Percentiles rank a stretch among this genome's conserved stretches.
Conservation (phyloP, 2,888 invertebrate species). For the Folsomia candida region DNA sequence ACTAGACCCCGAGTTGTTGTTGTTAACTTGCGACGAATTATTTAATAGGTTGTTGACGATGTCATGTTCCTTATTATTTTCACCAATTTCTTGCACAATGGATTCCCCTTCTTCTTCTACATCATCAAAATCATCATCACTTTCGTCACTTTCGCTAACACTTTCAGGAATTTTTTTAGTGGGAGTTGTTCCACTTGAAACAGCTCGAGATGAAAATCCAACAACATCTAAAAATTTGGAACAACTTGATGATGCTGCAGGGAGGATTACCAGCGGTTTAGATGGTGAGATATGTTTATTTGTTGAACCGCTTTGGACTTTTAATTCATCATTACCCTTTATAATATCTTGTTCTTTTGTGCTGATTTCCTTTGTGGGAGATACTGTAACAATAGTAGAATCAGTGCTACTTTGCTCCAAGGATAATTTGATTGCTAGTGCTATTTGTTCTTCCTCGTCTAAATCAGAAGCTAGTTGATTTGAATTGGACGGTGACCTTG, state of each 20-base stretch:
- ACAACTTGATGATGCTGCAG: conserved; percentile 11
- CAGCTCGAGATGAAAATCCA: conserved; percentile 32
- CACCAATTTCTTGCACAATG: not conserved
- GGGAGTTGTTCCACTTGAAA: conserved; percentile 3
- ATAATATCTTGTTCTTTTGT: not conserved
- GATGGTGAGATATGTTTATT: no score
- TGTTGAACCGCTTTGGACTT: no score
- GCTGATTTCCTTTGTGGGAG: not conserved
- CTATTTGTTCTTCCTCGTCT: conserved; percentile 37
- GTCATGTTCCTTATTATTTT: conserved; percentile 18
- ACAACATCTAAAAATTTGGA: conserved; percentile 42
- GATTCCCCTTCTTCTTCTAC: conserved; percentile 22
- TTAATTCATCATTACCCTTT: no score
- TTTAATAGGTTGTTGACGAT: no score
- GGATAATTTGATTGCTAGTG: conserved; percentile 19
- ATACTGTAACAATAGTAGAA: not conserved
- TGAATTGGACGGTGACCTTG: not conserved
- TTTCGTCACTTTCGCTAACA: conserved; percentile 23
- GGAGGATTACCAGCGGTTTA: not conserved
- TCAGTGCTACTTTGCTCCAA: not conserved
- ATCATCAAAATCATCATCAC: conserved; percentile 46
- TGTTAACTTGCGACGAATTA: no score
- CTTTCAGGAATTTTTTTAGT: conserved; percentile 20
- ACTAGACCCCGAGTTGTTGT: no score
- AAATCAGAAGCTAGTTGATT: conserved; percentile 1